Conservation (phyloP, 2,113 vertebrate genomes). For the Elgaria multicarinata region DNA sequence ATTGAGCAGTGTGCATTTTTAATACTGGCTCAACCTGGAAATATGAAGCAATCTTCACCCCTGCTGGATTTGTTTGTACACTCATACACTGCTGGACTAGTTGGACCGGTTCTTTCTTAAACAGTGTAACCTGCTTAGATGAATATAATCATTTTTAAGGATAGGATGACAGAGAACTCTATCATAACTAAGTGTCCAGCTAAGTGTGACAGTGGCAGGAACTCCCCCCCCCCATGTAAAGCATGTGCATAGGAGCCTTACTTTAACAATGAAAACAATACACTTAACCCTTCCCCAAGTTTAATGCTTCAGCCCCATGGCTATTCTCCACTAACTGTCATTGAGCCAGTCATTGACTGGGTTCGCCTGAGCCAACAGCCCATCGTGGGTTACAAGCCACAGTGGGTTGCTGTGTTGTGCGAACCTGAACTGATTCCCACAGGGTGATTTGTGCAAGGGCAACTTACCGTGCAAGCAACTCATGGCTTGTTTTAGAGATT, state of each 20-base stretch:
- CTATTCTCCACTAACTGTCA: neutral
- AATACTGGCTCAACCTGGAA: constrained; percentile 54
- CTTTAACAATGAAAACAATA: neutral
- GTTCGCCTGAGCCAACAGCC: too few species aligned
- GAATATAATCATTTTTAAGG: neutral
- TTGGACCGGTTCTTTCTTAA: neutral
- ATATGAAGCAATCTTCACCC: constrained; percentile 38
- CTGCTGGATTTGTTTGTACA: constrained; percentile 24
- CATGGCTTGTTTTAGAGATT: too few species aligned
- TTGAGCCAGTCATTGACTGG: too few species aligned
- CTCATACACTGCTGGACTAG: constrained; percentile 32
- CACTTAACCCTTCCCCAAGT: neutral
- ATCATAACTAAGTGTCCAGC: too few species aligned
- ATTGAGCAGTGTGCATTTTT: constrained; percentile 25
- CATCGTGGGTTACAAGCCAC: too few species aligned
- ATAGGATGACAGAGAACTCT: too few species aligned
- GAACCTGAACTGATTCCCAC: too few species aligned
- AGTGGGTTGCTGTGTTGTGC: too few species aligned
- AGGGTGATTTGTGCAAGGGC: too few species aligned
- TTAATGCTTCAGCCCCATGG: neutral
- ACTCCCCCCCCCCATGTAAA: neutral
- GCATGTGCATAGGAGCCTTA: neutral
- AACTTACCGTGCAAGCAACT: too few species aligned
- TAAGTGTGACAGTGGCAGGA: neutral
- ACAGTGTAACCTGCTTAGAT: neutral